Conservation (phyloP, 1,140 invertebrate genomes). For the Choristoneura fumiferana region DNA sequence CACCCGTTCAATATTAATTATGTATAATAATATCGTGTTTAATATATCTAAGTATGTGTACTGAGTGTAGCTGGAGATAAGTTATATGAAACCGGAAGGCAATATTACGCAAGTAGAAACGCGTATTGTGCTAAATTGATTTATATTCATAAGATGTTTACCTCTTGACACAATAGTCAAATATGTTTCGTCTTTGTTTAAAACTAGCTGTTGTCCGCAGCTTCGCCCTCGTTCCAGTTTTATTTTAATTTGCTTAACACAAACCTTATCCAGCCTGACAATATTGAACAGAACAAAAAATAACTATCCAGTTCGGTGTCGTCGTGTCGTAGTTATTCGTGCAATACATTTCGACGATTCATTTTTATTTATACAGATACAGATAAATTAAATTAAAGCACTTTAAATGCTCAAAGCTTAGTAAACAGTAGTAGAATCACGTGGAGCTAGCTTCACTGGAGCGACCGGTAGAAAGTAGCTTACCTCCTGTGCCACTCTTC, state of each 20-base stretch:
- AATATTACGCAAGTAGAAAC: not conserved
- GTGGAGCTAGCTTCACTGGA: constrained; percentile 34
- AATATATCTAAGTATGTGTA: not conserved
- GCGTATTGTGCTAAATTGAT: not conserved
- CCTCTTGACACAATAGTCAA: too few species aligned
- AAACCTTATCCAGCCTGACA: too few species aligned
- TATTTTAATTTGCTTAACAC: too few species aligned
- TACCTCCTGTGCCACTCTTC: constrained; percentile 68
- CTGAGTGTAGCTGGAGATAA: too few species aligned
- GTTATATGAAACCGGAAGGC: not conserved
- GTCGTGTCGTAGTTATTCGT: too few species aligned
- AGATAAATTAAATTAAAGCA: constrained; percentile 4
- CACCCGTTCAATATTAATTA: not conserved
- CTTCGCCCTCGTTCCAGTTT: too few species aligned
- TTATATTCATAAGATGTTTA: not conserved
- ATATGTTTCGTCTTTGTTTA: too few species aligned
- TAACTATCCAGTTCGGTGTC: too few species aligned
- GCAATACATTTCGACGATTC: too few species aligned
- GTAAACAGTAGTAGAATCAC: constrained; percentile 40
- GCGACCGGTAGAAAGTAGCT: constrained; percentile 68
- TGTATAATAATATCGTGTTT: not conserved
- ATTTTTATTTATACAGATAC: too few species aligned
- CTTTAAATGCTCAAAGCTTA: constrained; percentile 21
- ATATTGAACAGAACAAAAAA: too few species aligned
- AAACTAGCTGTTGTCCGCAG: too few species aligned